A percentile compares a stretch with the other conserved stretches of the same genome.
Conservation (phyloP, 2,888 invertebrate genomes). For the Pilophorus perplexus region DNA sequence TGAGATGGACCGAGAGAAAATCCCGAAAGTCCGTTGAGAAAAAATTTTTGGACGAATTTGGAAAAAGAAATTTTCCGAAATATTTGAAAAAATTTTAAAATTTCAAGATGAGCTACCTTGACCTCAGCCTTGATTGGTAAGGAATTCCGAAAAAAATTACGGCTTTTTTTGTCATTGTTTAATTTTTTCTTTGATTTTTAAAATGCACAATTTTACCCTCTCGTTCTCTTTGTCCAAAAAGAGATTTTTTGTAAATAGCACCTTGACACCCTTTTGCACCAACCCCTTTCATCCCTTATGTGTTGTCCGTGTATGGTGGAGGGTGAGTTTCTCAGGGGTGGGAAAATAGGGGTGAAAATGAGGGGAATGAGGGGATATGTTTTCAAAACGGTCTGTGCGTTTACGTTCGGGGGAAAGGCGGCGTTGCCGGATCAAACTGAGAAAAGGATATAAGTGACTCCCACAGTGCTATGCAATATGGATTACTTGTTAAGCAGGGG, state of each 20-base stretch:
- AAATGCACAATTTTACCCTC: conserved; percentile 39
- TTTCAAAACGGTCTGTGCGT: conserved; percentile 46
- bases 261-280: conserved; percentile 39
- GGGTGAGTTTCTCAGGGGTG: conserved; percentile 13
- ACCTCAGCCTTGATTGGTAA: conserved; percentile 48
- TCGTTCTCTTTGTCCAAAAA: conserved; percentile 25
- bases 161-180: conserved; percentile 36
- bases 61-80: background rate
- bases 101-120: conserved; percentile 46
- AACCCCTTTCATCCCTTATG: conserved; percentile 39
- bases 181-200: conserved; percentile 28
- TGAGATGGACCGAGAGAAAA: conserved; percentile 11
- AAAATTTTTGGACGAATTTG: background rate
- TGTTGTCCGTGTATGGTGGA: conserved; percentile 40
- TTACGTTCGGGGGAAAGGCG: conserved; percentile 42
- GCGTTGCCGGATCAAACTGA: conserved; percentile 40
- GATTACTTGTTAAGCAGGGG: conserved; percentile 44
- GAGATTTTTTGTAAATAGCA: conserved; percentile 39
- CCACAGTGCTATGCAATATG: conserved; percentile 46
- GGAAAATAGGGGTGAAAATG: conserved; percentile 2
- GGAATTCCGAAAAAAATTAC: conserved; percentile 37
- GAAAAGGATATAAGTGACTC: conserved; percentile 41
- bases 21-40: background rate
- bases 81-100: conserved; percentile 18
- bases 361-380: conserved; percentile 35